Evolutionary conservation across 2,888 invertebrate species (phyloP), one percentile per base, ranked within the genome.

Genomic region (Hololepta plana): DNA sequence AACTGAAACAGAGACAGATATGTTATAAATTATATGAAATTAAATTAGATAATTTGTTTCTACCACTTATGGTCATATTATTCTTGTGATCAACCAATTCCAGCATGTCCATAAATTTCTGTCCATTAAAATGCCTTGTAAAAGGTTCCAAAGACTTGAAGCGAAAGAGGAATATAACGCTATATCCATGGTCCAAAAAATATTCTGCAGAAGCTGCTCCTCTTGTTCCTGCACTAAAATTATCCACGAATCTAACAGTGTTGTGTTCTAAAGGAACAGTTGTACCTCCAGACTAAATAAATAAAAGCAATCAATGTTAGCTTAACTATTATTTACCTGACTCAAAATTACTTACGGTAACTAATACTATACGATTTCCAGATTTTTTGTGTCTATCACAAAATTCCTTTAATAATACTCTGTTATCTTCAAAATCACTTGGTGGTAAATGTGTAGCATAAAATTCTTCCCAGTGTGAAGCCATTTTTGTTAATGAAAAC

Each of bases 211-310:
- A 95, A 1, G 87, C 72, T 0, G 96, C 75, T 12, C 98, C 98
- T 36, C 96, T 66, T 0, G 81, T 88, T 23, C 98, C 98, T 10
- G 90, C 85, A 53, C 95, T 96, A 57, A 98, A 98, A 62, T 98
- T 98, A 54, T 98, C 98, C 28, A 98, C 90, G 56, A 87, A 98
- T 26, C 98, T 69, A 2, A 98, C 98, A 1, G 95, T 93, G 49
- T 91, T 87, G 51, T 88, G 87, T 49, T 98, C 98, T 29, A 98
- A 53, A 0, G 96, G 96, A 4, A 95, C 87, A 17, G 87, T 88
- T 3, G 96, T 98, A 28, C 96, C 96, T 19, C 96, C 96, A 32
- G 91, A 93, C 81, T 80, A 59, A 59, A 38, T 27, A 28, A 30
- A 27, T 27, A 24, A 12, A 35, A 3, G 11, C 7, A 24, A 16